Conservation (phyloP, 2,113 vertebrate species). For the Bos taurus region ARS-UCD2.0 NC_037342.1:6728501-6729000, state of each 20-base stretch:
- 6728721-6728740: background rate
- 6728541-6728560: no score
- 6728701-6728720: background rate
- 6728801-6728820: background rate
- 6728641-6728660: no score
- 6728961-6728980: background rate
- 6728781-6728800: background rate
- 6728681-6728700: no score
- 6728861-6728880: background rate
- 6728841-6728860: background rate
- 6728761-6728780: fast-evolving
- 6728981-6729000: background rate
- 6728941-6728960: background rate
- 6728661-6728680: no score
- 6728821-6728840: background rate
- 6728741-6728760: background rate
- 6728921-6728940: background rate
- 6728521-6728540: no score
- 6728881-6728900: background rate
- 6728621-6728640: no score
- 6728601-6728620: no score
- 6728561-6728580: no score
- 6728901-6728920: background rate
- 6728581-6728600: no score
- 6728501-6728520: no score